Percentiles rank a stretch among this genome's conserved stretches.
Evolutionary conservation across 2,797 vertebrate species (phyloP).

Genomic region (Phylloscopus collybita): DNA sequence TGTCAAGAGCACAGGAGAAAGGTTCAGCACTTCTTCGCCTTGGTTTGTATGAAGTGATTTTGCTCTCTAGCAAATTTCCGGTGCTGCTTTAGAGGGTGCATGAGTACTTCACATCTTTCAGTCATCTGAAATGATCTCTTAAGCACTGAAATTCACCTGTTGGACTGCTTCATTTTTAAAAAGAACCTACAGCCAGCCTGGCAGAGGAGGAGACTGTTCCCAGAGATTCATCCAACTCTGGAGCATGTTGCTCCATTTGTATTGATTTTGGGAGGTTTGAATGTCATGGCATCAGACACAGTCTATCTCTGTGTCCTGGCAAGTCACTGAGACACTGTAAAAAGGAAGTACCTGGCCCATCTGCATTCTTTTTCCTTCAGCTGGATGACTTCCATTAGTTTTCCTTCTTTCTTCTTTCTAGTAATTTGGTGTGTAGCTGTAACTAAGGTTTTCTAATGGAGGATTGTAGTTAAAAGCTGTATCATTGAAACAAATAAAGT

Average conservation of each 20-base stretch:
- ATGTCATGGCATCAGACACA: neutral
- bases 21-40: neutral
- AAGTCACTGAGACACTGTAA: neutral
- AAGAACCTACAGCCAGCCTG: neutral
- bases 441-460: neutral
- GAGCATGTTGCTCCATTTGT: fast-evolving
- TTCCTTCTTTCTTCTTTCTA: neutral
- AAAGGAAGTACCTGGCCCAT: neutral
- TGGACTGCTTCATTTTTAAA: neutral
- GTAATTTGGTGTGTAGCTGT: neutral
- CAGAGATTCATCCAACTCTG: neutral
- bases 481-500: neutral
- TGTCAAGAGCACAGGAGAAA: neutral
- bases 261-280: neutral
- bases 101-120: neutral
- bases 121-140: neutral
- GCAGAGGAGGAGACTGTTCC: neutral
- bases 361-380: neutral
- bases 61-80: neutral
- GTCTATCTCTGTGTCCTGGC: neutral
- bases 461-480: neutral
- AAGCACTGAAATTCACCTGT: neutral
- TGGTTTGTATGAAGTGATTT: neutral
- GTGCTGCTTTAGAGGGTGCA: neutral
- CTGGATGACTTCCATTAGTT: neutral